A percentile compares a stretch with the other conserved stretches of the same genome.
Evolutionary conservation across 2,888 invertebrate species (phyloP).

Genomic region (Tinea trinotella): DNA sequence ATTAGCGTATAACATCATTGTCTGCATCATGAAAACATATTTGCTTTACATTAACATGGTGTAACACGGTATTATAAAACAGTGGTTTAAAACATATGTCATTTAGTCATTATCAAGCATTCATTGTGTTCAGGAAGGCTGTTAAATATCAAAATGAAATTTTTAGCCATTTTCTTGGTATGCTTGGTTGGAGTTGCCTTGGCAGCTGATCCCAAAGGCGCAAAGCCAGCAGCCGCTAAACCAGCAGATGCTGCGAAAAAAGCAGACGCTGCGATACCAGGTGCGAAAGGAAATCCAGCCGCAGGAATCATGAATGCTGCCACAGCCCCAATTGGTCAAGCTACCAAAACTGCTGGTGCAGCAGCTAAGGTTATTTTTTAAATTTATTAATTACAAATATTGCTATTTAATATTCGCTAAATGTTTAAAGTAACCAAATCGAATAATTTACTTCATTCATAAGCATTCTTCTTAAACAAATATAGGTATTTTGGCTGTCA

Average conservation of each 20-base stretch:
- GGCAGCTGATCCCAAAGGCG: neutral
- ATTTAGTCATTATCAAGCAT: neutral
- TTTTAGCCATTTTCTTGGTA: constrained; percentile 1
- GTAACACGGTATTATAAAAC: neutral
- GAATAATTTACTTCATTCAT: no score
- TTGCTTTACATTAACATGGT: neutral
- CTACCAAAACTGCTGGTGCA: neutral
- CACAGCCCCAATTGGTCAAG: neutral
- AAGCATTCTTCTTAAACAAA: no score
- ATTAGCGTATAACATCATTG: constrained; percentile 5
- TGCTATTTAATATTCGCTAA: no score
- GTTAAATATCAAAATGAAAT: neutral
- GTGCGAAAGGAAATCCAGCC: neutral
- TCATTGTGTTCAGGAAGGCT: neutral
- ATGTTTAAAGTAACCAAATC: no score
- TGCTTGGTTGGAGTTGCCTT: neutral
- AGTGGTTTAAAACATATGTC: neutral
- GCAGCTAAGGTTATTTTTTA: no score
- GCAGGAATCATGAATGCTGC: neutral
- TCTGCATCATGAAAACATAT: constrained; percentile 2
- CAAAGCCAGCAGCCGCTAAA: neutral
- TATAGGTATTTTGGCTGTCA: no score
- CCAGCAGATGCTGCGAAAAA: no score
- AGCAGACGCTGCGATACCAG: neutral
- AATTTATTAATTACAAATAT: no score